phyloP scores from a whole-genome alignment of 2,113 vertebrate species.

The Labeo rohita region DNA sequence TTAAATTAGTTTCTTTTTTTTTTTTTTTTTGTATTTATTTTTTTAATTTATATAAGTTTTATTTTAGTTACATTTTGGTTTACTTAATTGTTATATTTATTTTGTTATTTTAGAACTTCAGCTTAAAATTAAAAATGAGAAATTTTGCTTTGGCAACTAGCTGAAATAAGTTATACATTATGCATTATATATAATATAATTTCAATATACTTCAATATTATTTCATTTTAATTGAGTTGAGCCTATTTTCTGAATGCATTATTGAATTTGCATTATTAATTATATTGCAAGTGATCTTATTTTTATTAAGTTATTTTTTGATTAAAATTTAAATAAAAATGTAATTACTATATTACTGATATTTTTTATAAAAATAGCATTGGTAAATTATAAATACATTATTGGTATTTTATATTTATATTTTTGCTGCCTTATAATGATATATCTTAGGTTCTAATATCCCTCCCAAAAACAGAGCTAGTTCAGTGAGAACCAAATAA shows the following conservation, averaged over 20 bases:
- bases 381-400: background rate
- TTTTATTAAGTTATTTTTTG: too few species aligned
- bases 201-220: too few species aligned
- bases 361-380: background rate
- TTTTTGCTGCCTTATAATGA: background rate
- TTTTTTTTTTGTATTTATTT: too few species aligned
- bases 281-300: too few species aligned
- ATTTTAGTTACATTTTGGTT: background rate
- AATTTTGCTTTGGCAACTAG: too few species aligned
- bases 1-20: too few species aligned
- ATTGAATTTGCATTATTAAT: too few species aligned
- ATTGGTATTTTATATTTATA: background rate
- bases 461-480: constrained; percentile 4
- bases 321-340: background rate
- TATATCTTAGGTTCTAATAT: background rate
- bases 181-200: too few species aligned
- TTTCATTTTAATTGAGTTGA: too few species aligned
- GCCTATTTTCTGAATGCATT: too few species aligned
- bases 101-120: background rate
- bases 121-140: background rate
- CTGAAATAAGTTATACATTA: too few species aligned
- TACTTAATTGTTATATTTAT: background rate
- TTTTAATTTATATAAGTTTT: too few species aligned
- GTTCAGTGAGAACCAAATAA: constrained; percentile 53
- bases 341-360: background rate